Percentiles rank a stretch among this genome's conserved stretches.
These are phyloP conservation scores for Callipepla squamata DNA, from an alignment of 2,113 vertebrate genomes.

Conservation along the genomic window DNA sequence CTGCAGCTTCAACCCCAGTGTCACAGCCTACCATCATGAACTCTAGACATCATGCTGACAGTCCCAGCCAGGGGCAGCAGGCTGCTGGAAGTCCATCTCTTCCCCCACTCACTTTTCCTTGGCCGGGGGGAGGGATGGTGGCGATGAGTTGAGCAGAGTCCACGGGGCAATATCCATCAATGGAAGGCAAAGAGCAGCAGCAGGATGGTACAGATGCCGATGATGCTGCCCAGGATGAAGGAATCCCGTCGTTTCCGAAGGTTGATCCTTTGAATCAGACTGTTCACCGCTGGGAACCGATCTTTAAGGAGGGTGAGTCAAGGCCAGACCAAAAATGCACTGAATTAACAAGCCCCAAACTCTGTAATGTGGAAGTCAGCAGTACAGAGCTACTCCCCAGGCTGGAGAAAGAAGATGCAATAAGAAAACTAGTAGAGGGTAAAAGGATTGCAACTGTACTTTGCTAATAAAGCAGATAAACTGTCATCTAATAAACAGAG, in stretches of 20 bases:
- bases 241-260: conserved; percentile 95
- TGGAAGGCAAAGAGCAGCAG: conserved; percentile 95
- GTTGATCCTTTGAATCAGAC: conserved; percentile 96
- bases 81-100: conserved; percentile 24
- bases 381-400: neutral
- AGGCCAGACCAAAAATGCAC: conserved; percentile 57
- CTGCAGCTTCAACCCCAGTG: conserved; percentile 65
- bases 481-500: neutral
- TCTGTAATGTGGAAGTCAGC: neutral
- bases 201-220: conserved; percentile 94
- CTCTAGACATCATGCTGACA: conserved; percentile 29
- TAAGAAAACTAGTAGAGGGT: neutral
- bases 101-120: conserved; percentile 42
- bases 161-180: conserved; percentile 74
- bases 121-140: conserved; percentile 32
- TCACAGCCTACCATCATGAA: conserved; percentile 13
- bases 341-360: neutral
- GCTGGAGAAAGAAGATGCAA: neutral
- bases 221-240: conserved; percentile 88
- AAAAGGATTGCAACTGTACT: neutral
- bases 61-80: conserved; percentile 11
- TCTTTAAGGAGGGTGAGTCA: conserved; percentile 80
- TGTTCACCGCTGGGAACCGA: conserved; percentile 97
- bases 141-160: conserved; percentile 68
- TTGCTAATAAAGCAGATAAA: neutral